phyloP scores from a whole-genome alignment of 2,888 invertebrate genomes.

The Drosophila ezoana region DNA sequence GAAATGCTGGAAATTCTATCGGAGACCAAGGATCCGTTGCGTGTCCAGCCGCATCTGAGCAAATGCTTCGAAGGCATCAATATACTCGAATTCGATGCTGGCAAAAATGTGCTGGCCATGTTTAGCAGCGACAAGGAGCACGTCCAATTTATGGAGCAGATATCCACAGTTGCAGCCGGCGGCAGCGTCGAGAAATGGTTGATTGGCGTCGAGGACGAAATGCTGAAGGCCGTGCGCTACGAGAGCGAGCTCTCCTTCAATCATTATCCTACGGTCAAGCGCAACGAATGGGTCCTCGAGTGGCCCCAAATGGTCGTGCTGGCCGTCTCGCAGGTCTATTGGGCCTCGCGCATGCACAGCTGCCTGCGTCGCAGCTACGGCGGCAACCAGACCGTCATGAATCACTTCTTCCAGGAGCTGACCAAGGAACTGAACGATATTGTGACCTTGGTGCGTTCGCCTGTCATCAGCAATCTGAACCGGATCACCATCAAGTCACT shows the following conservation, averaged over 20 bases:
- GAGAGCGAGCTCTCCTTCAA: slow-evolving; percentile 85
- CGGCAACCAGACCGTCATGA: slow-evolving; percentile 83
- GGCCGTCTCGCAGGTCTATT: slow-evolving; percentile 87
- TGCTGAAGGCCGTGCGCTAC: slow-evolving; percentile 86
- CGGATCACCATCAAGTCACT: slow-evolving; percentile 89
- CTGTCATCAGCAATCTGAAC: slow-evolving; percentile 86
- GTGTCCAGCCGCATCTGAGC: slow-evolving; percentile 88
- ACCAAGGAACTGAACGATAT: slow-evolving; percentile 86
- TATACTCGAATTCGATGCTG: slow-evolving; percentile 85
- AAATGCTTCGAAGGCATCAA: slow-evolving; percentile 90
- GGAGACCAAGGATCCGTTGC: slow-evolving; percentile 87
- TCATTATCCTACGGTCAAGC: slow-evolving; percentile 82
- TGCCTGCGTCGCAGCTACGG: slow-evolving; percentile 85
- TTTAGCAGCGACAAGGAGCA: slow-evolving; percentile 87
- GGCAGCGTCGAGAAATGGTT: slow-evolving; percentile 90
- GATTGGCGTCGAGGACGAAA: slow-evolving; percentile 87
- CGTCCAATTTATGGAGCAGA: slow-evolving; percentile 85
- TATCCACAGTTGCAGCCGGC: slow-evolving; percentile 86
- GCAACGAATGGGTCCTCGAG: slow-evolving; percentile 86
- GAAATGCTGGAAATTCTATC: slow-evolving; percentile 91
- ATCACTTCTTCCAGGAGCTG: slow-evolving; percentile 85
- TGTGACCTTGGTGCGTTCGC: slow-evolving; percentile 87
- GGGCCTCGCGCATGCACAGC: slow-evolving; percentile 88
- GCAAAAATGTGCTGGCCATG: slow-evolving; percentile 87
- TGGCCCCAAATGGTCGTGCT: slow-evolving; percentile 89